Conservation (phyloP, 2,888 invertebrate genomes). For the Caenorhabditis virilis region DNA sequence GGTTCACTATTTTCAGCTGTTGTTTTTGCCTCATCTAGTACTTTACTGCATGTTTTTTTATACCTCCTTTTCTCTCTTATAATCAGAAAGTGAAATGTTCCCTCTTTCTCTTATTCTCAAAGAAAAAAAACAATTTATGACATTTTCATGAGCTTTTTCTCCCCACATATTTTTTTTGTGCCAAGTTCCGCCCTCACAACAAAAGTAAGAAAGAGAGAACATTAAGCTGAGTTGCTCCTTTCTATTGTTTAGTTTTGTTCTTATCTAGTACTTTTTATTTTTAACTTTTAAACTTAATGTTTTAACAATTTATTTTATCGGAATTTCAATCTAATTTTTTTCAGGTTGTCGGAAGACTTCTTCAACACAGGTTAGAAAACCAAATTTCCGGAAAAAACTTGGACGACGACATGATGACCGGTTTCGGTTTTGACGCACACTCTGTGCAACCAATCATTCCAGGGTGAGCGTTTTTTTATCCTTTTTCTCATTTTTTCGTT, state of each 20-base stretch:
- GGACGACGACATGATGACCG: conserved; percentile 28
- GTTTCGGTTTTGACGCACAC: conserved; percentile 26
- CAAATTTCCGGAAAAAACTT: background rate
- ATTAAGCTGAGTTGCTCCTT: no score
- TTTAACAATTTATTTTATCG: background rate
- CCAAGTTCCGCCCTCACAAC: no score
- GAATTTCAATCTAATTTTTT: conserved; percentile 1
- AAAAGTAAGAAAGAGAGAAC: background rate
- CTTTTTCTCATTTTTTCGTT: background rate
- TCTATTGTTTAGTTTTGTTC: conserved; percentile 19
- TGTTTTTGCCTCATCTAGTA: no score
- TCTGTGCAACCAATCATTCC: conserved; percentile 14
- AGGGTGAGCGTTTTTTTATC: conserved; percentile 14
- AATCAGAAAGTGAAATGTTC: no score
- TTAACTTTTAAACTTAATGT: background rate
- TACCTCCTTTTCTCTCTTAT: no score
- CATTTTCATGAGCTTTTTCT: no score
- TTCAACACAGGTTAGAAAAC: conserved; percentile 23
- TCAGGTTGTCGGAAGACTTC: conserved; percentile 29
- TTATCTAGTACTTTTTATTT: conserved; percentile 3
- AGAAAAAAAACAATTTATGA: no score
- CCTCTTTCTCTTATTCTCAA: no score
- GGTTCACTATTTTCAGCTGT: no score
- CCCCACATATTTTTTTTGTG: no score
- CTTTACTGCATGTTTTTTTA: no score